phyloP scores from a whole-genome alignment of 2,113 vertebrate species.

The Gallinago paraguaiae region DNA sequence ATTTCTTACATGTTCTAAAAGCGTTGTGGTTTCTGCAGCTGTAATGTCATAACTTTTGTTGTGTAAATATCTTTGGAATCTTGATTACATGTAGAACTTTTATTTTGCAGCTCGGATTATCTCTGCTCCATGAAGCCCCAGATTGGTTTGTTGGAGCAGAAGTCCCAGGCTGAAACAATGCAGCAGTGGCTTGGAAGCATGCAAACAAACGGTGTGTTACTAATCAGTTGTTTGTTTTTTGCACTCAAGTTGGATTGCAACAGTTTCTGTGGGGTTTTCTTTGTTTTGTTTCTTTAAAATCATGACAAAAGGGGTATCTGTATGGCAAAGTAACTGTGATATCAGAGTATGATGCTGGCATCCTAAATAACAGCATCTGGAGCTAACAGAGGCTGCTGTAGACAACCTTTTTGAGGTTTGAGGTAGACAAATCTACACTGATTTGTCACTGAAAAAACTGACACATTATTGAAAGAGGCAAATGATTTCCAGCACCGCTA shows the following conservation, averaged over 20 bases:
- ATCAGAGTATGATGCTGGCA: background rate
- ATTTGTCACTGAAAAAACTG: background rate
- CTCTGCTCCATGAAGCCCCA: conserved; percentile 74
- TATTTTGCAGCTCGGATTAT: conserved; percentile 78
- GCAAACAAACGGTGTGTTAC: conserved; percentile 64
- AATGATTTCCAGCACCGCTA: background rate
- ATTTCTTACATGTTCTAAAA: background rate
- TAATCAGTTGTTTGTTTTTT: background rate
- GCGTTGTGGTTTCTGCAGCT: background rate
- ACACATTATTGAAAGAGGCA: background rate
- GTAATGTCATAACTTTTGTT: background rate
- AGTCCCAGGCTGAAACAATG: conserved; percentile 78
- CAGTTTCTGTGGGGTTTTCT: background rate
- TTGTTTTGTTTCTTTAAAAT: background rate
- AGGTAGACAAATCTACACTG: background rate
- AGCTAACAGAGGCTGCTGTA: background rate
- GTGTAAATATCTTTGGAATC: background rate
- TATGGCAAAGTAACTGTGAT: background rate
- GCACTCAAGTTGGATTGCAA: background rate
- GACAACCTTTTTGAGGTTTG: no score
- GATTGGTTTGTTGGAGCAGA: conserved; percentile 77
- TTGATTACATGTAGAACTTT: background rate
- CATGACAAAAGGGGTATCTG: background rate
- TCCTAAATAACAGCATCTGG: background rate
- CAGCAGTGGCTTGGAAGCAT: conserved; percentile 87